Base-by-base conservation (phyloP, 2,113 vertebrate genomes). In the Sceloporus tristichus region DNA sequence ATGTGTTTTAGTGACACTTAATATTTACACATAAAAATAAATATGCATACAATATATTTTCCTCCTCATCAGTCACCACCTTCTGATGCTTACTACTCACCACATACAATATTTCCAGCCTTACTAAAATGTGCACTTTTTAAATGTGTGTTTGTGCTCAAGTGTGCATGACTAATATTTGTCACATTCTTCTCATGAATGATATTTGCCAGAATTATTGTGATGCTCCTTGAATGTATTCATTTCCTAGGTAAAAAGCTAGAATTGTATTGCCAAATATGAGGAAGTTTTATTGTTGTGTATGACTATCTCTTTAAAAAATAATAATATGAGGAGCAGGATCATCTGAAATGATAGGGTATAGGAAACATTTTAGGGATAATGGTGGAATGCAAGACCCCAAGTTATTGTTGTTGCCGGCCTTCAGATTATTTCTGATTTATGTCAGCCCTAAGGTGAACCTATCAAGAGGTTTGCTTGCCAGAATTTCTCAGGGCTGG, bases 1-100 rank as follows among this genome's bases (percentile, higher is more conserved):
- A 82, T 68, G 16, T 87, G 21, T 86, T 59, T 79, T 48, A 74
- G 77, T 82, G 79, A 76, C 19, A 76, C 18, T 74, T 82, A 27
- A 76, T 29, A 66, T 66, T 53, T 82, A 65, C 23, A 75, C 62
- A 75, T 82, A 82, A 82, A 79, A 71, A 48, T 48, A 65, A n/a
- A 14, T 9, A 48, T 16, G 23, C 14, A 27, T 13, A 16, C 19
- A 77, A 8, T 14, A 3, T 59, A 62, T n/a, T 65, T 65, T 16
- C 18, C 29, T 23, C 19, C 4, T 11, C 34, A 40, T 27, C 23
- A 8, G 2, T n/a, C 0, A 16, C 7, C 23, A 16, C 38, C n/a
- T 65, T 34, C 40, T 76, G 73, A 38, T 77, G 27, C 48, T 38
- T 53, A 25, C 6, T 76, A 59, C 42, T 42, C 11, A n/a, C 4